Evolutionary conservation across 2,797 vertebrate genomes (phyloP), one percentile per base, ranked within the genome.

Genomic region (Muscicapa striata): DNA sequence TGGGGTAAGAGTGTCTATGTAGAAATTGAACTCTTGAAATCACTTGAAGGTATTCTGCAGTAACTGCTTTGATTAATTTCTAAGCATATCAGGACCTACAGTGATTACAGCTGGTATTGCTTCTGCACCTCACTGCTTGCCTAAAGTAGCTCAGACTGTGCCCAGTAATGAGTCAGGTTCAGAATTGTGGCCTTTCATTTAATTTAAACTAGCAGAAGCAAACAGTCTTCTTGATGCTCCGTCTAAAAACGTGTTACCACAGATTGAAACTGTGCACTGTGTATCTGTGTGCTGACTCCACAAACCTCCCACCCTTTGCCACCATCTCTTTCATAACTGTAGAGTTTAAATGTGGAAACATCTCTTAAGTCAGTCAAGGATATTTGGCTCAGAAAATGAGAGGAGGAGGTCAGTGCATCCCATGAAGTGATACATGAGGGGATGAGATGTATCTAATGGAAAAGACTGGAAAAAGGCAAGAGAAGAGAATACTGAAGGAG

Each of bases 311-410:
- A 80, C 86, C 41, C 61, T 63, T 81, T 92, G 64, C 78, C 55
- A 93, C 68, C 29, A 18, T 29, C 78, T 69, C 93, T 82, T 90
- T 87, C 51, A 3, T 74, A 83, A 84, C 78, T 45, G 38, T 17
- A 5, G 30, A 48, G 75, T 80, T 89, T 94, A 92, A 95, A 87
- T 67, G 66, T 83, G 68, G 82, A 83, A 92, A 51, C 46, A n/a
- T 62, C 54, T 90, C 61, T 38, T 41, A 61, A 86, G 88, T 87
- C 90, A 83, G 57, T 51, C 20, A 55, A 87, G 86, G 94, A 68
- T 85, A 83, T 77, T 68, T 91, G 67, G 52, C 48, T 92, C 52
- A 20, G 34, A 57, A 87, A 63, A 87, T 43, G 45, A 63, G 81
- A 86, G 34, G 51, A 74, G 48, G 70, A 63, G 55, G 45, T 84